These are phyloP conservation scores for Temnothorax unifasciatus DNA, from an alignment of 2,888 invertebrate species.

Conservation along the genomic window DNA sequence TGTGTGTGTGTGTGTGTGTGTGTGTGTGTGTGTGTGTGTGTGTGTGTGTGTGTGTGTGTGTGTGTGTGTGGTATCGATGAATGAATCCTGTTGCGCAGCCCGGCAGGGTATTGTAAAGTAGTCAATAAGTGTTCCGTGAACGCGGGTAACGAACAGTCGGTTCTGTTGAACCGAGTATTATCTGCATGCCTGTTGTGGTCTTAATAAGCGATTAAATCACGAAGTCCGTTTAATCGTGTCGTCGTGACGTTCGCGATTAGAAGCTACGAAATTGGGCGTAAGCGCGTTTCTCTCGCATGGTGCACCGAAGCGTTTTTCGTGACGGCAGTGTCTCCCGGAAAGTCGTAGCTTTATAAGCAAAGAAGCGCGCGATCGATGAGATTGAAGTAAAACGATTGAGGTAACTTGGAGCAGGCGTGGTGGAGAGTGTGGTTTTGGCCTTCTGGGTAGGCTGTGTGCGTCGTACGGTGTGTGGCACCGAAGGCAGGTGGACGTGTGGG, in stretches of 20 bases:
- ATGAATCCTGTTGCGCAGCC: conserved; percentile 77
- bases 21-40: conserved; percentile 68
- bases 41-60: conserved; percentile 67
- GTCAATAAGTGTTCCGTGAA: conserved; percentile 63
- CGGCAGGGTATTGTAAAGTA: conserved; percentile 68
- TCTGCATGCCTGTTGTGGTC: not conserved
- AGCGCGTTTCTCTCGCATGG: conserved; percentile 1
- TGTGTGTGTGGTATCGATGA: conserved; percentile 65
- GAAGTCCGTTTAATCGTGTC: not conserved
- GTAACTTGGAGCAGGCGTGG: conserved; percentile 71
- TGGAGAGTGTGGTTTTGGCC: conserved; percentile 30
- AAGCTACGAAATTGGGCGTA: not conserved
- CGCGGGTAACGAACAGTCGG: not conserved
- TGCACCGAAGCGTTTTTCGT: conserved; percentile 31
- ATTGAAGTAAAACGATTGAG: conserved; percentile 55
- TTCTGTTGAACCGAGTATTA: not conserved
- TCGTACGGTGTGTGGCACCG: not conserved
- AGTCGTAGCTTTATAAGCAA: conserved; percentile 32
- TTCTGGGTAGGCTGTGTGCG: not conserved
- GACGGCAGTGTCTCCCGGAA: conserved; percentile 44
- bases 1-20: conserved; percentile 69
- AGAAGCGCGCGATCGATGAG: not conserved
- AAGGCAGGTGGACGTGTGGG: conserved; percentile 68
- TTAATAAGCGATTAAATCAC: not conserved
- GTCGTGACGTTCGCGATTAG: not conserved